phyloP scores from a whole-genome alignment of 2,888 invertebrate species.

The Apodemia mormo region DNA sequence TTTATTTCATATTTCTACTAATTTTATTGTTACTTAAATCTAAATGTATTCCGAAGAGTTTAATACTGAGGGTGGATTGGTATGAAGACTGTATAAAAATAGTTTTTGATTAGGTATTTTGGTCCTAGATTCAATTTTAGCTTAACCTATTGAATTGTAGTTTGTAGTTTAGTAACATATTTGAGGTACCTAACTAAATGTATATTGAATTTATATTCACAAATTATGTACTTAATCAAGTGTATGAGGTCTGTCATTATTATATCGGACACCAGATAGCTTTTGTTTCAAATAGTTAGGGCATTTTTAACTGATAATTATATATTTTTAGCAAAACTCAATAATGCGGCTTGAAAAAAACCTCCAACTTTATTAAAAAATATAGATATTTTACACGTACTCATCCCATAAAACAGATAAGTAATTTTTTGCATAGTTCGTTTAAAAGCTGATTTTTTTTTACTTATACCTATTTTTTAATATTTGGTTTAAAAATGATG shows the following conservation, averaged over 20 bases:
- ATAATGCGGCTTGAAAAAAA: too few species aligned
- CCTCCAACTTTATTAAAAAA: too few species aligned
- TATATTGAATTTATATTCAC: neutral
- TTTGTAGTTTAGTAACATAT: neutral
- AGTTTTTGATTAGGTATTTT: neutral
- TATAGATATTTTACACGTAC: too few species aligned
- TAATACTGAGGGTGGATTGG: neutral
- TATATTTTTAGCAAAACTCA: too few species aligned
- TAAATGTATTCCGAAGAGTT: neutral
- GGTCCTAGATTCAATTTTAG: neutral
- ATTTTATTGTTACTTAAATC: neutral
- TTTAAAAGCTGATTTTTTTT: too few species aligned
- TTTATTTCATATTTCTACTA: neutral
- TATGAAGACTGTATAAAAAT: slow-evolving; percentile 3
- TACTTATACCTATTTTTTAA: too few species aligned
- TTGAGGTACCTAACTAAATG: neutral
- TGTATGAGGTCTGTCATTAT: neutral
- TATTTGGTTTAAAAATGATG: too few species aligned
- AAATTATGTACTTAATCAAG: neutral
- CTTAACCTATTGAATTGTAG: neutral
- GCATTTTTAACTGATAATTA: too few species aligned
- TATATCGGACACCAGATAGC: neutral
- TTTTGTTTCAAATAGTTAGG: too few species aligned
- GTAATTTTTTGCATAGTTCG: too few species aligned
- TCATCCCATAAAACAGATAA: too few species aligned